These are phyloP conservation scores for Junonia oenone DNA, from an alignment of 2,888 invertebrate species.

Conservation along the genomic window DNA sequence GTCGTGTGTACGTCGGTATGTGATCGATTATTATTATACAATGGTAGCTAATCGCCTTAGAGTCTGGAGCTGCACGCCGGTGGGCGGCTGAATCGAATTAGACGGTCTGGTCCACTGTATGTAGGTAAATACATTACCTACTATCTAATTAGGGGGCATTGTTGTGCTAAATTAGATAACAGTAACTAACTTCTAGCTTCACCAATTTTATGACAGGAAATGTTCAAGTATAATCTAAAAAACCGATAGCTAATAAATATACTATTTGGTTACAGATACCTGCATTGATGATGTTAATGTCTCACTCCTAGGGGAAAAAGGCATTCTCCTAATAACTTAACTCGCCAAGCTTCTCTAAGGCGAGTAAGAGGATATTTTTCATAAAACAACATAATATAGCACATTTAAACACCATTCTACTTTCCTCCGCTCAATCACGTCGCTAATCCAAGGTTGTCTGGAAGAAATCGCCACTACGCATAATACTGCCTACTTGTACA, in stretches of 20 bases:
- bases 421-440: neutral
- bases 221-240: too few relatives aligned
- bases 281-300: too few relatives aligned
- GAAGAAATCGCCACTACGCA: neutral
- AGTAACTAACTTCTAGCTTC: too few relatives aligned
- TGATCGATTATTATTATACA: constrained; percentile 13
- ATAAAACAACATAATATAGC: too few relatives aligned
- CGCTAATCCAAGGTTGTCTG: neutral
- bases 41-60: constrained; percentile 14
- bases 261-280: too few relatives aligned
- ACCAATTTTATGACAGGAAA: too few relatives aligned
- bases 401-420: neutral
- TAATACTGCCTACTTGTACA: neutral
- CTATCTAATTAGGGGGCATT: neutral
- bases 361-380: too few relatives aligned
- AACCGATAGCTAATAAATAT: too few relatives aligned
- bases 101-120: constrained; percentile 10
- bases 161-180: neutral
- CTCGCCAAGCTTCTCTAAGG: too few relatives aligned
- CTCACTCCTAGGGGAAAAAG: too few relatives aligned
- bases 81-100: constrained; percentile 11
- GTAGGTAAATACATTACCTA: neutral
- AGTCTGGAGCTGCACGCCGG: constrained; percentile 1
- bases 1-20: neutral
- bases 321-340: too few relatives aligned